Evolutionary conservation across 1,140 invertebrate genomes (phyloP).

Genomic region (Zaprionus tsacasi): DNA sequence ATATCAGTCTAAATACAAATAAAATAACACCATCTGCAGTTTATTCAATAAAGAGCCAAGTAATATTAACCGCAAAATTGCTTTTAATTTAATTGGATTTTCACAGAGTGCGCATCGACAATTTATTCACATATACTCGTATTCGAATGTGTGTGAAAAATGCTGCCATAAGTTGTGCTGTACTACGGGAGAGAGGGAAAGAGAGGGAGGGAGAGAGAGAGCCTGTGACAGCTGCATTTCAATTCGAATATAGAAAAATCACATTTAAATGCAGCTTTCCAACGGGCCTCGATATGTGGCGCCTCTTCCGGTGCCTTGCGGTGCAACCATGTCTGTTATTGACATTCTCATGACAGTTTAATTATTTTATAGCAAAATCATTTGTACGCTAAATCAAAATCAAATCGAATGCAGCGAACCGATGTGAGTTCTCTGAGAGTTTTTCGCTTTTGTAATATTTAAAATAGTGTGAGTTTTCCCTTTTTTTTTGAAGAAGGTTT

Average conservation of each 20-base stretch:
- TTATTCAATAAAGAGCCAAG: neutral
- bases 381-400: slow-evolving; percentile 47
- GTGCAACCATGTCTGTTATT: slow-evolving; percentile 52
- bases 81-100: slow-evolving; percentile 62
- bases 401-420: slow-evolving; percentile 23
- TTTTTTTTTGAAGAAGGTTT: too few species aligned
- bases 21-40: neutral
- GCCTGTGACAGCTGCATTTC: slow-evolving; percentile 55
- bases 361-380: slow-evolving; percentile 67
- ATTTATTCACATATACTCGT: slow-evolving; percentile 19
- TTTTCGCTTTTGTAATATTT: neutral
- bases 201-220: neutral
- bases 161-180: neutral
- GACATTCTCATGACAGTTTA: slow-evolving; percentile 74
- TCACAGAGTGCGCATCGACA: slow-evolving; percentile 2
- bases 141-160: neutral
- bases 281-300: slow-evolving; percentile 11
- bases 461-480: too few species aligned
- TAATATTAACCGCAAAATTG: slow-evolving; percentile 6
- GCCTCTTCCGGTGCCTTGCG: slow-evolving; percentile 29
- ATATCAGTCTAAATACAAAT: neutral
- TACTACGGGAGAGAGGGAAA: neutral
- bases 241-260: slow-evolving; percentile 59
- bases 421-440: neutral
- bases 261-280: slow-evolving; percentile 63